A percentile compares a stretch with the other conserved stretches of the same genome.
Conservation (phyloP, 1,140 invertebrate species). For the Hyphantria cunea region DNA sequence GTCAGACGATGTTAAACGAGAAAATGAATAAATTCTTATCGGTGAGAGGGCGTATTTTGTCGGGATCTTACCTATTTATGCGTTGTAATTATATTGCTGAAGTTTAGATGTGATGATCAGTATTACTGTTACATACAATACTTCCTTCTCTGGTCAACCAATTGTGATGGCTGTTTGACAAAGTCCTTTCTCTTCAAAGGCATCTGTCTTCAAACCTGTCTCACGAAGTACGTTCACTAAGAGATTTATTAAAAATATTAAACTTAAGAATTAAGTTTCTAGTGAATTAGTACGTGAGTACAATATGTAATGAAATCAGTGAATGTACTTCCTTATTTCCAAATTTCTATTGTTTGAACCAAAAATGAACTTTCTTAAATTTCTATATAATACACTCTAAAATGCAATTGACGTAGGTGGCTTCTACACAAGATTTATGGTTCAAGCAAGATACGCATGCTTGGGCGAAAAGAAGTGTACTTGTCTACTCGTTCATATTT, state of each 20-base stretch:
- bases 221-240: conserved; percentile 34
- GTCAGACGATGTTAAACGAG: conserved; percentile 93
- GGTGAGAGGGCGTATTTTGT: conserved; percentile 85
- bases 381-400: background rate
- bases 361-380: conserved; percentile 23
- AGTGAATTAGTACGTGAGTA: background rate
- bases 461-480: conserved; percentile 78
- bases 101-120: conserved; percentile 66
- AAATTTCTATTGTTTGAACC: conserved; percentile 60
- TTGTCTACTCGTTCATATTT: conserved; percentile 66
- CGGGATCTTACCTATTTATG: conserved; percentile 50
- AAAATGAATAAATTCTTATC: conserved; percentile 97
- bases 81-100: conserved; percentile 72
- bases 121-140: conserved; percentile 63
- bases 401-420: conserved; percentile 9
- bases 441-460: conserved; percentile 71
- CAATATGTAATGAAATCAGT: conserved; percentile 7
- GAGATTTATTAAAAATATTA: conserved; percentile 1
- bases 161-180: conserved; percentile 60
- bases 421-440: conserved; percentile 42
- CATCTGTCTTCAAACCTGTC: conserved; percentile 25
- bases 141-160: conserved; percentile 65
- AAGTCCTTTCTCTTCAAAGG: conserved; percentile 38
- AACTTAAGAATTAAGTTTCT: background rate
- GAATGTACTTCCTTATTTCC: conserved; percentile 34